These are phyloP conservation scores for Tamias sibiricus DNA, from an alignment of 2,113 vertebrate genomes.

Conservation along the genomic window DNA sequence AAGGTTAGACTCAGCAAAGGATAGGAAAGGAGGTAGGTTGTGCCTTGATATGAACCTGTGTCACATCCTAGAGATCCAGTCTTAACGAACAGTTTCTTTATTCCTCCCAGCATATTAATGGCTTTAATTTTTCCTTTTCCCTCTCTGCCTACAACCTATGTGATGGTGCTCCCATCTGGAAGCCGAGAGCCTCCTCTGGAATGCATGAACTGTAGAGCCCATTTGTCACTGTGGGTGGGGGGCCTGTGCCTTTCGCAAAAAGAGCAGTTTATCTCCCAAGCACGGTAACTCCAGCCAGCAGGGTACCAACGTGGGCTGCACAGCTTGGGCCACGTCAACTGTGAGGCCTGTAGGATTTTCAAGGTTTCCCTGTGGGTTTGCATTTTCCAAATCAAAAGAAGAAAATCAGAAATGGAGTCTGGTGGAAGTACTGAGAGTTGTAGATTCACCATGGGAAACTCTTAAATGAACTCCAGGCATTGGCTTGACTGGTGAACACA, in stretches of 20 bases:
- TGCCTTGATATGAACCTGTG: not conserved
- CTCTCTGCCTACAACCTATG: slow-evolving; percentile 25
- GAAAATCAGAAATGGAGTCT: not conserved
- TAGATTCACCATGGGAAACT: not conserved
- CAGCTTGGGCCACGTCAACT: not conserved
- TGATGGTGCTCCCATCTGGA: slow-evolving; percentile 61
- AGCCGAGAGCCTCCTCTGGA: slow-evolving; percentile 48
- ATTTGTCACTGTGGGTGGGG: slow-evolving; percentile 64
- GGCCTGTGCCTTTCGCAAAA: not conserved
- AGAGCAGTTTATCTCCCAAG: slow-evolving; percentile 53
- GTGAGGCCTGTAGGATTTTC: not conserved
- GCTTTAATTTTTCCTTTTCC: slow-evolving; percentile 70
- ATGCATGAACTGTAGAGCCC: not conserved
- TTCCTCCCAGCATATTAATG: slow-evolving; percentile 70
- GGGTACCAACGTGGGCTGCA: not conserved
- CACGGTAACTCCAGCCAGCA: slow-evolving; percentile 10
- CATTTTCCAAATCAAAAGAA: slow-evolving; percentile 12
- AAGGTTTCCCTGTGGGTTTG: not conserved
- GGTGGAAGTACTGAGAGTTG: not conserved
- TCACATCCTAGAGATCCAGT: not conserved
- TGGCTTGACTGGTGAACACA: not conserved
- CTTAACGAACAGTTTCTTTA: slow-evolving; percentile 33
- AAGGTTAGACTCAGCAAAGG: not conserved
- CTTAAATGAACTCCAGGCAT: not conserved
- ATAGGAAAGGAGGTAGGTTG: not conserved